Base-by-base conservation (phyloP, 2,113 vertebrate genomes). In the Thomomys bottae region DNA sequence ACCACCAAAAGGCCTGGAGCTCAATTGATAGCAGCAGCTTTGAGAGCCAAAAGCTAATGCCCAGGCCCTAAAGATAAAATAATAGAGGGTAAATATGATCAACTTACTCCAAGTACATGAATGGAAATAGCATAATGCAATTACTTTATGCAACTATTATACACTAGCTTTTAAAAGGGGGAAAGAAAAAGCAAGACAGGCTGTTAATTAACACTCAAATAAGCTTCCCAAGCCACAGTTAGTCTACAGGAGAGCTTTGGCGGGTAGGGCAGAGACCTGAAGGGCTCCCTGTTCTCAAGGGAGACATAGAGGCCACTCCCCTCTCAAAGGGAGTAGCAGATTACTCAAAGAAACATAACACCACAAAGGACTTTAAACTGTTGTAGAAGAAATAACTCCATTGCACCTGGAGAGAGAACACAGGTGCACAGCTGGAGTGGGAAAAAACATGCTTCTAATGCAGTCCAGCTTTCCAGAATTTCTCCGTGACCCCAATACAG, bases 281-380 rank as follows among this genome's bases (percentile, higher is more conserved):
- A n/a, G 40, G 7, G 59, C 21, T 26, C 9, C 42, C 24, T 54
- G 36, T 64, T 61, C 66, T 54, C 49, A 54, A 54, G 30, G 76
- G 45, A 21, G 12, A 67, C 6, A 2, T 0, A 66, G 71, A 28
- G 30, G 30, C 7, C 1, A 30, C 2, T 28, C 14, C 28, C 2
- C 17, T 4, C 81, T 28, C 45, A 40, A 23, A 21, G 36, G 26
- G n/a, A 59, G 4, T 23, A 40, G 42, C 59, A 59, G 34, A 75
- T 91, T 63, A 10, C 34, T 84, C n/a, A 7, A 20, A 83, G 61
- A 80, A 40, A 36, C 1, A 6, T 20, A 71, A 75, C 14, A 77
- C 8, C 40, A 21, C 87, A 49, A 40, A 68, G 49, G 30, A 32
- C 2, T 61, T 70, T 28, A 32, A 59, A 18, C 20, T 40, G 14